phyloP scores from a whole-genome alignment of 2,888 invertebrate species.

The Pyralis farinalis region DNA sequence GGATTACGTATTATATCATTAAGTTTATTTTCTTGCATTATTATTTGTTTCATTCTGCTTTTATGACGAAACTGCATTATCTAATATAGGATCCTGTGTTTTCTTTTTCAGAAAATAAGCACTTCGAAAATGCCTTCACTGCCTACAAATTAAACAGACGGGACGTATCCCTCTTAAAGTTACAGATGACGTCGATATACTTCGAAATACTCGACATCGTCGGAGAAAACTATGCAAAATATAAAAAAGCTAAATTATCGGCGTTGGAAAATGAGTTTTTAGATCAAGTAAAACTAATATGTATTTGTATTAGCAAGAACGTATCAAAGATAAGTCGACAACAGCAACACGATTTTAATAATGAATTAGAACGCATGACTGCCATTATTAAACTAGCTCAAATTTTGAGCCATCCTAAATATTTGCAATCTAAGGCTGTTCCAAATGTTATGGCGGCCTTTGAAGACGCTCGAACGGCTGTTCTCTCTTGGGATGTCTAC shows the following conservation, averaged over 20 bases:
- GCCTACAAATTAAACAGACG: not conserved
- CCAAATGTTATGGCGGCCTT: slow-evolving; percentile 24
- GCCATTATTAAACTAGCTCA: slow-evolving; percentile 44
- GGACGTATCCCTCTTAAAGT: slow-evolving; percentile 35
- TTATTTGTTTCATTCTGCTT: too few species aligned
- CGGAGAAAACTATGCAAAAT: slow-evolving; percentile 35
- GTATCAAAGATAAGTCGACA: slow-evolving; percentile 55
- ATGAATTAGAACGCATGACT: slow-evolving; percentile 53
- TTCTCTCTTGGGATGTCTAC: slow-evolving; percentile 37
- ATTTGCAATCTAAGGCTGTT: slow-evolving; percentile 13
- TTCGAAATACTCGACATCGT: slow-evolving; percentile 47
- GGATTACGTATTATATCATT: too few species aligned
- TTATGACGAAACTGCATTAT: too few species aligned
- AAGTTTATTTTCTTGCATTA: too few species aligned
- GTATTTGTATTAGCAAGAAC: slow-evolving; percentile 31
- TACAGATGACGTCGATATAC: slow-evolving; percentile 44
- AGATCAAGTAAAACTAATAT: slow-evolving; percentile 32
- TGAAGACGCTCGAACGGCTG: slow-evolving; percentile 23
- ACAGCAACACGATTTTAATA: slow-evolving; percentile 51
- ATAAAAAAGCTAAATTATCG: slow-evolving; percentile 15
- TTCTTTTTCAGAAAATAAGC: too few species aligned
- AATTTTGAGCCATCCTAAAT: slow-evolving; percentile 28
- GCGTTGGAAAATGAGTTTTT: slow-evolving; percentile 27
- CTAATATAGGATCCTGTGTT: too few species aligned
- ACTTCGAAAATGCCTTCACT: too few species aligned